Evolutionary conservation across 2,797 vertebrate genomes (phyloP).

Genomic region (Gephyroberyx darwinii): DNA sequence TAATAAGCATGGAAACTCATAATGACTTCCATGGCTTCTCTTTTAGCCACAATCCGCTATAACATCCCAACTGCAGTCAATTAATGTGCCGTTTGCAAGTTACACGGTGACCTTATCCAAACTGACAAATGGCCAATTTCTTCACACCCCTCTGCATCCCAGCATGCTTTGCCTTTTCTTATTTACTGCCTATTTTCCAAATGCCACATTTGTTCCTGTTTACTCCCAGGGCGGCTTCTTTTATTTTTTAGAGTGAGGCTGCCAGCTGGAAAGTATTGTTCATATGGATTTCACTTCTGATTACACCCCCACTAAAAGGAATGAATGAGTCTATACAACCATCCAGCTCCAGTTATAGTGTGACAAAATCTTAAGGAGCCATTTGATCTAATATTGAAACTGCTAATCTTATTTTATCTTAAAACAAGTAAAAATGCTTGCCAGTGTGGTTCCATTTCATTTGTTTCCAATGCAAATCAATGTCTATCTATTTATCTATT

Average conservation of each 20-base stretch:
- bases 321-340: not conserved
- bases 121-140: slow-evolving; percentile 78
- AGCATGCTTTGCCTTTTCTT: slow-evolving; percentile 61
- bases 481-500: not conserved
- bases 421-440: too few species aligned
- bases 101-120: slow-evolving; percentile 77
- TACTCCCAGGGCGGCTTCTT: slow-evolving; percentile 50
- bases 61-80: slow-evolving; percentile 61
- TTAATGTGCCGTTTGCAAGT: slow-evolving; percentile 63
- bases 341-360: not conserved
- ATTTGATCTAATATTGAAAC: too few species aligned
- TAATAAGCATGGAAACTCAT: slow-evolving; percentile 51
- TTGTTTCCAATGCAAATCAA: too few species aligned
- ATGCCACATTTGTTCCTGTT: slow-evolving; percentile 76
- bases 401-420: too few species aligned
- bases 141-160: slow-evolving; percentile 60
- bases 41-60: slow-evolving; percentile 42
- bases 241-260: slow-evolving; percentile 33
- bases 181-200: slow-evolving; percentile 75
- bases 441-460: too few species aligned
- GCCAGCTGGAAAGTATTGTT: slow-evolving; percentile 10
- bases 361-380: too few species aligned
- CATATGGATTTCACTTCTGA: slow-evolving; percentile 21
- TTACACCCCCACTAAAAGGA: not conserved
- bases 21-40: slow-evolving; percentile 44